Evolutionary conservation across 1,140 invertebrate genomes (phyloP).

Genomic region (Neuroterus valhalla): DNA sequence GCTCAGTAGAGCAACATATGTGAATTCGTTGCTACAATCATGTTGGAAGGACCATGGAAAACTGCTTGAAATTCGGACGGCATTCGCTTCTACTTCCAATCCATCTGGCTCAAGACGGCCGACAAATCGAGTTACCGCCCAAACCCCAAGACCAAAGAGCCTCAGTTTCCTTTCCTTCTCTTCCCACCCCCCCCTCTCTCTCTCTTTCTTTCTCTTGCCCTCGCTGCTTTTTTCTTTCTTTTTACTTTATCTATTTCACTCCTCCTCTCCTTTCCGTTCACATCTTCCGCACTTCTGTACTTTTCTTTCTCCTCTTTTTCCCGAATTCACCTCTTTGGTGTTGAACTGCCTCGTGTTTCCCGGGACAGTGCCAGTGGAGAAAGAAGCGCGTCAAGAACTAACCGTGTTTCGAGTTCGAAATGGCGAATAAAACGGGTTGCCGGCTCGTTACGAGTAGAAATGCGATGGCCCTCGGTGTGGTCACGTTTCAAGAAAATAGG

Average conservation of each 20-base stretch:
- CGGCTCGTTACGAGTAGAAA: conserved; percentile 43
- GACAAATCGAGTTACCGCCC: conserved; percentile 67
- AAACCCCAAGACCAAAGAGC: conserved; percentile 65
- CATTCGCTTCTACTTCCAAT: conserved; percentile 67
- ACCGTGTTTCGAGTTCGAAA: conserved; percentile 52
- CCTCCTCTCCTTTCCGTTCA: not conserved
- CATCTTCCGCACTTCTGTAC: not conserved
- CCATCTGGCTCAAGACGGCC: conserved; percentile 67
- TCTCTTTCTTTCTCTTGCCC: not conserved
- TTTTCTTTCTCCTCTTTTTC: conserved; percentile 23
- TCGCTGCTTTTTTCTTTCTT: not conserved
- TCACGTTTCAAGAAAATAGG: conserved; percentile 53
- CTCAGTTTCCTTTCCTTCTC: conserved; percentile 55
- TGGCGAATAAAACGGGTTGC: conserved; percentile 54
- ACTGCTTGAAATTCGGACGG: conserved; percentile 64
- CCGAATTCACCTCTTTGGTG: conserved; percentile 9
- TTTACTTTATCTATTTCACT: not conserved
- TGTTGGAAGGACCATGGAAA: conserved; percentile 21
- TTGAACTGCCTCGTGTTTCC: conserved; percentile 5
- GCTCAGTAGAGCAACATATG: conserved; percentile 16
- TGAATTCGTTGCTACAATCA: conserved; percentile 14
- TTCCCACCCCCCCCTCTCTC: conserved; percentile 47
- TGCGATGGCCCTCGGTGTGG: conserved; percentile 42
- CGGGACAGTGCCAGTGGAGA: not conserved
- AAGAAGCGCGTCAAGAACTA: conserved; percentile 31